A percentile compares a stretch with the other conserved stretches of the same genome.
Evolutionary conservation across 2,888 invertebrate species (phyloP).

Genomic region (Caenorhabditis zanzibari): DNA sequence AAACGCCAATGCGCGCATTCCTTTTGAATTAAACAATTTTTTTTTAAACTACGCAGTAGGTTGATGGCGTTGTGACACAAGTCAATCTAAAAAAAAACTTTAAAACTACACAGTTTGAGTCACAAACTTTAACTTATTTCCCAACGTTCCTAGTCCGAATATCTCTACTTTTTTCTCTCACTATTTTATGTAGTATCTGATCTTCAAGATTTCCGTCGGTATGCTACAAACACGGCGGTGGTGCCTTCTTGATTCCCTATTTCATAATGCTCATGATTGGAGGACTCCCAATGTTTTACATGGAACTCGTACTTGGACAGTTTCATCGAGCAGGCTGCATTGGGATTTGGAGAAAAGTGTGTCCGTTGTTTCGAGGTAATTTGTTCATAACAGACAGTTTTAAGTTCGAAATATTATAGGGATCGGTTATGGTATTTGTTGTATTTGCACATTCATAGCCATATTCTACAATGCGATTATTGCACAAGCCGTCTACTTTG

Average conservation of each 20-base stretch:
- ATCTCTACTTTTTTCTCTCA: background rate
- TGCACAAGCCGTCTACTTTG: constrained; percentile 95
- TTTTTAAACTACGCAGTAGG: too few species aligned
- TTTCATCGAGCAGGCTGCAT: constrained; percentile 94
- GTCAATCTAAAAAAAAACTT: too few species aligned
- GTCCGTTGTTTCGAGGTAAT: constrained; percentile 86
- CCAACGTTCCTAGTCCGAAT: too few species aligned
- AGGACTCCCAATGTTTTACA: constrained; percentile 94
- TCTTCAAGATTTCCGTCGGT: constrained; percentile 76
- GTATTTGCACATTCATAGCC: constrained; percentile 94
- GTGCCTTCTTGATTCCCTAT: constrained; percentile 94
- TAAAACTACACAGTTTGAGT: too few species aligned
- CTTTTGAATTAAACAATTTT: too few species aligned
- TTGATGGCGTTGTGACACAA: too few species aligned
- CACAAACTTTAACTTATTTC: too few species aligned
- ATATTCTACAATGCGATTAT: constrained; percentile 99
- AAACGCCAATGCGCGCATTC: too few species aligned
- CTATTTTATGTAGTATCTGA: background rate
- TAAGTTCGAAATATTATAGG: constrained; percentile 85
- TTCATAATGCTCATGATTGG: constrained; percentile 92
- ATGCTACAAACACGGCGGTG: constrained; percentile 82
- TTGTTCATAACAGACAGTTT: background rate
- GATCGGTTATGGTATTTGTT: constrained; percentile 95
- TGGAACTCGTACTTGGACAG: constrained; percentile 95
- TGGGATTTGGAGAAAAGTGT: constrained; percentile 94